phyloP scores from a whole-genome alignment of 1,140 invertebrate genomes.

The Eurosta solidaginis region DNA sequence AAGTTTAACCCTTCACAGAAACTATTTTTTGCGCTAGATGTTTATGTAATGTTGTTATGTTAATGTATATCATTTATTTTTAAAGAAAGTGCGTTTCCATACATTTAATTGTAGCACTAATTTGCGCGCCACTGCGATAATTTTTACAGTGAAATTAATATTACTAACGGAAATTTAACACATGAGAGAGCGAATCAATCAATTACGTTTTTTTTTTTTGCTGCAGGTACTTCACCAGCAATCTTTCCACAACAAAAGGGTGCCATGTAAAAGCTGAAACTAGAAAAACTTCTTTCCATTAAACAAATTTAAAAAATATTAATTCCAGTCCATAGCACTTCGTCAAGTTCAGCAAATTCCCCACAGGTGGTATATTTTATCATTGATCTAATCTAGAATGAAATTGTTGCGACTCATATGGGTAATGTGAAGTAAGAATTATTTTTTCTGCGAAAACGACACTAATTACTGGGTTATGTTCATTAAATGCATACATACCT shows the following conservation, averaged over 20 bases:
- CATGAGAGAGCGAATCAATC: neutral
- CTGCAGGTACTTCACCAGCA: neutral
- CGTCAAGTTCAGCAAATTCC: neutral
- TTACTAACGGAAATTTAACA: neutral
- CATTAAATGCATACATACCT: neutral
- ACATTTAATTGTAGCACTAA: too few species aligned
- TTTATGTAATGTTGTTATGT: too few species aligned
- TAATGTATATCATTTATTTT: too few species aligned
- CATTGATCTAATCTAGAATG: neutral
- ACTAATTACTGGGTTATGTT: constrained; percentile 21
- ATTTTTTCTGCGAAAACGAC: neutral
- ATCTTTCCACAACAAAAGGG: neutral
- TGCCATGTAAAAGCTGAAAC: neutral
- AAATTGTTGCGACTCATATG: neutral
- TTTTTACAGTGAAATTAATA: neutral
- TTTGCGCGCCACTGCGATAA: neutral
- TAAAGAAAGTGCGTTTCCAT: too few species aligned
- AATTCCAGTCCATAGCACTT: neutral
- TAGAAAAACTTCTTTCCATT: neutral
- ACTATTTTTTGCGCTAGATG: too few species aligned
- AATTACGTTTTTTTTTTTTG: neutral
- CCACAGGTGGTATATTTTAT: constrained; percentile 3
- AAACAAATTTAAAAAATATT: neutral
- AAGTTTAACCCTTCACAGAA: too few species aligned
- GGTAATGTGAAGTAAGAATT: neutral